phyloP scores from a whole-genome alignment of 2,888 invertebrate species.

The Apotomis capreana region DNA sequence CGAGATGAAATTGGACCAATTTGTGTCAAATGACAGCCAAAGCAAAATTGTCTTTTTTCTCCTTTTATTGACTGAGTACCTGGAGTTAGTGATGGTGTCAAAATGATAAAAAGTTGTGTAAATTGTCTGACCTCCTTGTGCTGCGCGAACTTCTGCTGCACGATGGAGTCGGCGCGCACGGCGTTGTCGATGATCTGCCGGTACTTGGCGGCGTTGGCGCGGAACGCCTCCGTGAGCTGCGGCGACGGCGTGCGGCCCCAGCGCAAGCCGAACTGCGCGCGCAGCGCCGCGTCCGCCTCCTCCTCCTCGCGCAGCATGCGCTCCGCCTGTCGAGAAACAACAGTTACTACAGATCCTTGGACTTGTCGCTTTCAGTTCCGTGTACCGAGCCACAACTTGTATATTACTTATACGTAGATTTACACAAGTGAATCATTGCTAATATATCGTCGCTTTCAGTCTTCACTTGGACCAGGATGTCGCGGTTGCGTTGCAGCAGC shows the following conservation, averaged over 20 bases:
- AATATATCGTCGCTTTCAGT: no score
- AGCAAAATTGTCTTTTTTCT: no score
- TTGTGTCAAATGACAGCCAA: no score
- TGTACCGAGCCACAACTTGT: no score
- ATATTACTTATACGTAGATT: no score
- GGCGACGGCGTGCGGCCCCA: conserved; percentile 96
- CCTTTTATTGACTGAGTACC: no score
- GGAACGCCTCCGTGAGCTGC: conserved; percentile 94
- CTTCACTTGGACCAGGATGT: no score
- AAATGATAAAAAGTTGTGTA: no score
- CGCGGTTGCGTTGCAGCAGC: no score
- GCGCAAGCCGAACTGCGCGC: conserved; percentile 94
- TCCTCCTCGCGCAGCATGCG: conserved; percentile 95
- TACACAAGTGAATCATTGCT: no score
- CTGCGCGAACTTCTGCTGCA: conserved; percentile 92
- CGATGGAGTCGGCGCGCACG: conserved; percentile 90
- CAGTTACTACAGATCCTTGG: neutral
- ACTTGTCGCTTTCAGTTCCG: neutral
- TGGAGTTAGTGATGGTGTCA: no score
- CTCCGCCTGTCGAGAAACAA: conserved; percentile 82
- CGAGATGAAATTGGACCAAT: no score
- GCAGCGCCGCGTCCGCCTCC: conserved; percentile 93
- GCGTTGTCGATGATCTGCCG: conserved; percentile 96
- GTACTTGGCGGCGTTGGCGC: conserved; percentile 95
- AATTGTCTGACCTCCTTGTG: conserved; percentile 80